A percentile compares a stretch with the other conserved stretches of the same genome.
Evolutionary conservation across 2,888 invertebrate genomes (phyloP).

Genomic region (Corbicula japonica): DNA sequence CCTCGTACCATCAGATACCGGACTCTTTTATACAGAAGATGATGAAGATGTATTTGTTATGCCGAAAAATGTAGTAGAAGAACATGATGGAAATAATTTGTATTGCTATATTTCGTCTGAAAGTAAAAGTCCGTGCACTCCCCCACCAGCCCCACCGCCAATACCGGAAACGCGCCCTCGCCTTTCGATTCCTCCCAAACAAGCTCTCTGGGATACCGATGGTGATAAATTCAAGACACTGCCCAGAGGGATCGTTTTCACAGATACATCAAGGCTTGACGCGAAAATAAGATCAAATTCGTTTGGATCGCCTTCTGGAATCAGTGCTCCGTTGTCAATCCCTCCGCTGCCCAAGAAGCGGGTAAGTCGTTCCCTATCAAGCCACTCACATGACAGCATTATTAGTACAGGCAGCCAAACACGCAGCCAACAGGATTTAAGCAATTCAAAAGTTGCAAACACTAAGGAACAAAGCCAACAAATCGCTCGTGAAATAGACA

Average conservation of each 20-base stretch:
- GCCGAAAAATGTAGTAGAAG: neutral
- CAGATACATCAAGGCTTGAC: neutral
- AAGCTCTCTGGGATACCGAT: neutral
- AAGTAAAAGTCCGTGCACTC: neutral
- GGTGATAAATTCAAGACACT: neutral
- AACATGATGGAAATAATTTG: neutral
- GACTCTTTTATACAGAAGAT: neutral
- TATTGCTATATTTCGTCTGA: neutral
- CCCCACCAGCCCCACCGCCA: neutral
- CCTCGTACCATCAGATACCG: neutral
- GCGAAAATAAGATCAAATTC: neutral
- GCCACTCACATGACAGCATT: no score
- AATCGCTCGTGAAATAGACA: no score
- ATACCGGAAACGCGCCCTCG: slow-evolving; percentile 10
- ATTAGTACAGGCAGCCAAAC: no score
- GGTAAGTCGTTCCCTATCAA: neutral
- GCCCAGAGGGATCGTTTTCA: neutral
- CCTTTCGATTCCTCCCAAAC: neutral
- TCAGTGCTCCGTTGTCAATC: neutral
- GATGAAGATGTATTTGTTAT: slow-evolving; percentile 12
- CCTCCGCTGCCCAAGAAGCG: slow-evolving; percentile 1
- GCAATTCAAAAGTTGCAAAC: no score
- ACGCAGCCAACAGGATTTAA: no score
- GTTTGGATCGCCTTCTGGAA: no score
- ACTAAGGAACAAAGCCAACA: neutral